Percentiles rank a stretch among this genome's conserved stretches.
phyloP scores from a whole-genome alignment of 2,113 vertebrate species.

The Sinocyclocheilus rhinocerous region DNA sequence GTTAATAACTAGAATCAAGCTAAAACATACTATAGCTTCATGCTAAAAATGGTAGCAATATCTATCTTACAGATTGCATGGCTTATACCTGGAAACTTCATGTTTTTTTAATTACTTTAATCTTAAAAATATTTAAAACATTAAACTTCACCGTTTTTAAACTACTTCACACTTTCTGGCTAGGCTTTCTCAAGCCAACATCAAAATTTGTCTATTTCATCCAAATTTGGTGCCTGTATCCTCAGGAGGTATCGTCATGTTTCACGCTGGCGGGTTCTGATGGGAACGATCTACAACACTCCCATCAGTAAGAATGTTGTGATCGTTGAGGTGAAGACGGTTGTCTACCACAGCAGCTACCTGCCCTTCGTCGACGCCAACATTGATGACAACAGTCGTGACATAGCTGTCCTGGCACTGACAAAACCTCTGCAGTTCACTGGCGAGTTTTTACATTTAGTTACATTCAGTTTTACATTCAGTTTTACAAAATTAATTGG shows the following conservation, averaged over 20 bases:
- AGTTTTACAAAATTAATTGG: no score
- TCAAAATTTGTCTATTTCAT: no score
- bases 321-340: constrained; percentile 79
- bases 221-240: background rate
- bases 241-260: constrained; percentile 80
- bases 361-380: constrained; percentile 84
- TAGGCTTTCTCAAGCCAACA: no score
- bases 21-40: background rate
- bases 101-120: no score
- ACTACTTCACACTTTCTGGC: no score
- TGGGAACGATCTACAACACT: constrained; percentile 83
- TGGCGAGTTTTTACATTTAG: constrained; percentile 67
- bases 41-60: background rate
- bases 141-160: no score
- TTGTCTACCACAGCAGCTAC: constrained; percentile 87
- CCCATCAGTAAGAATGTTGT: constrained; percentile 73
- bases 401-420: constrained; percentile 86
- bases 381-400: constrained; percentile 89
- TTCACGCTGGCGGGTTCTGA: constrained; percentile 81
- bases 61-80: background rate
- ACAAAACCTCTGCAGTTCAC: constrained; percentile 79
- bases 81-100: no score
- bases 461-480: no score
- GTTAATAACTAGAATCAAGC: background rate
- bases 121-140: no score